Base-by-base conservation (phyloP, 2,113 vertebrate species). In the Microtus montanus region DNA sequence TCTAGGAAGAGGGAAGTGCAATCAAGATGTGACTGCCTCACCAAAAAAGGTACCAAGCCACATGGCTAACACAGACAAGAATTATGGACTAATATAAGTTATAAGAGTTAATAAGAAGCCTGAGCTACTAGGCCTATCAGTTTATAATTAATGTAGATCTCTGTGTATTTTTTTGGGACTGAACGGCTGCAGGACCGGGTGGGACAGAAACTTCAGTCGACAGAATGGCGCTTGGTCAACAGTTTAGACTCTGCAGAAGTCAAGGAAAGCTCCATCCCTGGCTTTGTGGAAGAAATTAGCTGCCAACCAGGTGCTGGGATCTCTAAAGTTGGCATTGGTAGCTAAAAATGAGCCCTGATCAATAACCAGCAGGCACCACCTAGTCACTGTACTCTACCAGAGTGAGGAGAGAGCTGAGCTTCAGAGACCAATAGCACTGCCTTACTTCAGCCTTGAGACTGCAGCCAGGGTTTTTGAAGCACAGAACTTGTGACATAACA, bases 251-350 rank as follows among this genome's bases (percentile, higher is more conserved):
- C 0, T 68, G 35, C 24, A 68, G 66, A 86, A 75, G 54, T 68
- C n/a, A 68, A 77, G 26, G 7, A 64, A 89, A 58, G 84, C 24
- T 68, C 35, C 84, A 70, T 71, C 58, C 6, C 52, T 22, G 63
- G 58, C 71, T 83, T 83, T 83, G 77, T 79, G 86, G 54, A 86
- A 88, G 47, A 92, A 91, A 49, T n/a, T 47, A 83, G 47, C 52
- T 61, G 68, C 30, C 38, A 74, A 5, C 28, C 28, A 38, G 30
- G 38, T 28, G 9, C 14, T 61, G 44, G 47, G 47, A 47, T 22
- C 35, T 26, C 15, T 2, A 87, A 11, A 3, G 9, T 11, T 52
- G 17, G 38, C 41, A 44, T 17, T 71, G 68, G 15, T 24, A 71
- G 44, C 30, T 44, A 70, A 85, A 26, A 68, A 5, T 47, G 54